Base-by-base conservation (phyloP, 2,113 vertebrate species). In the Barnardius zonarius region DNA sequence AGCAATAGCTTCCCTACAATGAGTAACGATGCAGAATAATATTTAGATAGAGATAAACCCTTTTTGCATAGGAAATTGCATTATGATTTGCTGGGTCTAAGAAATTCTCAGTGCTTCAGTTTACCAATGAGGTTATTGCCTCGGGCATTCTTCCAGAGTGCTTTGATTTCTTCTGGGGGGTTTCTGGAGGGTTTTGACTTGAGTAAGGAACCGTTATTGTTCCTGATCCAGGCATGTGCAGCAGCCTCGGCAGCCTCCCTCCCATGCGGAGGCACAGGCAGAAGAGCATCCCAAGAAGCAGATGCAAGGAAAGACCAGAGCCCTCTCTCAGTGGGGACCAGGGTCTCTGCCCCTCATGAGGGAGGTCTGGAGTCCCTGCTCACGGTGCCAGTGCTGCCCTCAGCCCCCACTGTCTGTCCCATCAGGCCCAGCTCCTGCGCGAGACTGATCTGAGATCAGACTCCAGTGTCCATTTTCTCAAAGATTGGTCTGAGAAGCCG, bases 51-150 rank as follows among this genome's bases (percentile, higher is more conserved):
- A 97, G 95, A 97, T 96, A 97, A 97, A 96, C 95, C 54, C 91
- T 89, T 97, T 97, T 96, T 98, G 97, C 97, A 97, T 97, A 97
- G 96, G 96, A 98, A 98, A 97, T 91, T 97, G 88, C 94, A 95
- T 95, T 95, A 96, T 81, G 63, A 90, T 95, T 96, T 96, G 96
- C 95, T 86, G 81, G 78, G 93, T 97, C 89, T 96, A 59, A 81
- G 83, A 90, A 59, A 81, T 77, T 86, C 96, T 96, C 94, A 95
- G 96, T 85, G 95, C 69, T 80, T 96, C 93, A 86, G 91, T 97
- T 97, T 97, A 97, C 96, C 97, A 93, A 80, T 63, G 96, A 96
- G 96, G 92, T 82, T 86, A 76, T 55, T 89, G 95, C 97, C 97
- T 95, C 94, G 35, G 97, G 97, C 93, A 52, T 95, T 97, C 95